phyloP scores from a whole-genome alignment of 2,797 vertebrate genomes.

The Ambastaia sidthimunki region DNA sequence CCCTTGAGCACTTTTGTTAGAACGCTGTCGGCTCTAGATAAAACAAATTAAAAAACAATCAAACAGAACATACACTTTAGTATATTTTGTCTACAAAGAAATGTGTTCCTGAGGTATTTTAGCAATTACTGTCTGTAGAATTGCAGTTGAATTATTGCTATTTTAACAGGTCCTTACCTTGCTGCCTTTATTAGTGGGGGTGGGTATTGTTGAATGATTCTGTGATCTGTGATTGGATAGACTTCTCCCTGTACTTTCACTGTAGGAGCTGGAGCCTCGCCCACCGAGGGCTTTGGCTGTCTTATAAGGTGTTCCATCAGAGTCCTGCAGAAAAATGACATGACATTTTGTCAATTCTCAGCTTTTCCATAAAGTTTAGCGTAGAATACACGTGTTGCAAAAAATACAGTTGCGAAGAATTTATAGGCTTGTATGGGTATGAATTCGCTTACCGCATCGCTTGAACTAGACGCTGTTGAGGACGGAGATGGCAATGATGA shows the following conservation, averaged over 20 bases:
- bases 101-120: neutral
- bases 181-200: conserved; percentile 87
- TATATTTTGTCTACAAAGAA: neutral
- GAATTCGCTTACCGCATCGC: conserved; percentile 87
- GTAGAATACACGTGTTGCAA: neutral
- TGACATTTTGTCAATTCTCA: neutral
- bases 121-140: neutral
- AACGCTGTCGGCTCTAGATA: conserved; percentile 83
- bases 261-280: conserved; percentile 79
- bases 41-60: conserved; percentile 24
- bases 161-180: conserved; percentile 80
- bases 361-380: neutral
- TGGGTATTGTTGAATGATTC: conserved; percentile 80
- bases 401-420: too few relatives aligned
- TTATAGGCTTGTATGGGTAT: neutral
- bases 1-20: conserved; percentile 87
- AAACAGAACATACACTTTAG: neutral
- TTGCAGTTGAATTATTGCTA: neutral
- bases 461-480: conserved; percentile 90
- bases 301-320: conserved; percentile 95
- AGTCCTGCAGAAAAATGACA: conserved; percentile 81
- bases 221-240: conserved; percentile 80
- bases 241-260: conserved; percentile 80
- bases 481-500: conserved; percentile 88
- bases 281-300: conserved; percentile 90